phyloP scores from a whole-genome alignment of 2,797 vertebrate species.

The Hafferia zeledoni region DNA sequence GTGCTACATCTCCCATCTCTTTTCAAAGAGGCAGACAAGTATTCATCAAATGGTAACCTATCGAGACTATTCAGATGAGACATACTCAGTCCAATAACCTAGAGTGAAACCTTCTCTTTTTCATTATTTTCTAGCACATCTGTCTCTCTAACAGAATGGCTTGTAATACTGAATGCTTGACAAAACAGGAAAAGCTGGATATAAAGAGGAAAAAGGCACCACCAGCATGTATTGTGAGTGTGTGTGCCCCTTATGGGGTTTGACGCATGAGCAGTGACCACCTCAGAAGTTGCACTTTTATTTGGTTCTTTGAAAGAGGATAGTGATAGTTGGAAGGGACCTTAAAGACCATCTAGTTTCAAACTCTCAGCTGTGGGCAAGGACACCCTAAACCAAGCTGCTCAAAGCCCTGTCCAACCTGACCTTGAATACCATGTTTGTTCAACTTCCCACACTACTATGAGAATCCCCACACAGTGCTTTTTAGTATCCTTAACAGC shows the following conservation, averaged over 20 bases:
- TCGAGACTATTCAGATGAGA: neutral
- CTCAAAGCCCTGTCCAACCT: neutral
- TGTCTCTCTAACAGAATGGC: neutral
- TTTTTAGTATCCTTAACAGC: neutral
- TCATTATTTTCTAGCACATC: neutral
- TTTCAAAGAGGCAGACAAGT: slow-evolving; percentile 10
- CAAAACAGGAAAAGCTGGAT: neutral
- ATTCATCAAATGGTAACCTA: slow-evolving; percentile 7
- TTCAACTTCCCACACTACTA: neutral
- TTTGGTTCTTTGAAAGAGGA: neutral
- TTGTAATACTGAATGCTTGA: neutral
- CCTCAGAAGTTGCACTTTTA: neutral
- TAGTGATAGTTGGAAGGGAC: neutral
- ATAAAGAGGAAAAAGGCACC: neutral
- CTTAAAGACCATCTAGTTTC: neutral
- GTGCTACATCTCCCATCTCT: neutral
- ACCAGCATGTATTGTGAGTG: neutral
- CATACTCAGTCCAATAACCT: neutral
- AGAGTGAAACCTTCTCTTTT: slow-evolving; percentile 2
- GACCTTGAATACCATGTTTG: neutral
- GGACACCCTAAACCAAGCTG: neutral
- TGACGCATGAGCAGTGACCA: neutral
- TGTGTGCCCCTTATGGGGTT: neutral
- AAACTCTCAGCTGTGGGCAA: neutral
- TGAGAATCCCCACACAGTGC: neutral